Evolutionary conservation across 2,888 invertebrate genomes (phyloP).

Genomic region (Mesochorus sp.): DNA sequence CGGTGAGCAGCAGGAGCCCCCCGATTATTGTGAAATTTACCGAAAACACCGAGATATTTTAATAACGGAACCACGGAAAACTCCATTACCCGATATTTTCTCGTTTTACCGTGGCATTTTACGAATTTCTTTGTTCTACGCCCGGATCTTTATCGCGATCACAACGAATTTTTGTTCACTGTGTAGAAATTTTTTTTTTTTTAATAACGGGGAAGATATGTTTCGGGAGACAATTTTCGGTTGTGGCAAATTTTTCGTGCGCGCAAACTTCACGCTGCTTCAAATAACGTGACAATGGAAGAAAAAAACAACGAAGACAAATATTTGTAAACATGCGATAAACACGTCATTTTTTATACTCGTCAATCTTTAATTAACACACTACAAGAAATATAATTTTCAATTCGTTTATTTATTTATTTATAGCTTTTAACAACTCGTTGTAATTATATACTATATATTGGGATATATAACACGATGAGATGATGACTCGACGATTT

Average conservation of each 20-base stretch:
- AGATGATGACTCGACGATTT: neutral
- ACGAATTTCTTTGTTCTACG: neutral
- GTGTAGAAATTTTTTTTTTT: conserved; percentile 5
- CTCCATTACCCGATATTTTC: conserved; percentile 58
- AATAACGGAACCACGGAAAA: conserved; percentile 23
- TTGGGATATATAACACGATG: neutral
- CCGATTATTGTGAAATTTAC: conserved; percentile 34
- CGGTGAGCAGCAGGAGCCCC: neutral
- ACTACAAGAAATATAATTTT: neutral
- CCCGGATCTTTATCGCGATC: neutral
- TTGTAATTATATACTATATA: neutral
- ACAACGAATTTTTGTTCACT: conserved; percentile 18
- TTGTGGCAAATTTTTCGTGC: neutral
- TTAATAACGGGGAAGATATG: neutral
- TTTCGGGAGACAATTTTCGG: conserved; percentile 5
- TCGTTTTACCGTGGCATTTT: conserved; percentile 2
- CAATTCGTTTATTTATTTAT: neutral
- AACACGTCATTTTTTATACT: neutral
- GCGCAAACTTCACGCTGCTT: conserved; percentile 29
- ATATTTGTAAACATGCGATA: neutral
- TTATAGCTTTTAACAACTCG: neutral
- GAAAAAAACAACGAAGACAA: conserved; percentile 8
- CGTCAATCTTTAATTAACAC: neutral
- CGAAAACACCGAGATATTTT: conserved; percentile 25
- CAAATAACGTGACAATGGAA: neutral